Evolutionary conservation across 2,888 invertebrate species (phyloP).

Genomic region (Ophion obscuratus): DNA sequence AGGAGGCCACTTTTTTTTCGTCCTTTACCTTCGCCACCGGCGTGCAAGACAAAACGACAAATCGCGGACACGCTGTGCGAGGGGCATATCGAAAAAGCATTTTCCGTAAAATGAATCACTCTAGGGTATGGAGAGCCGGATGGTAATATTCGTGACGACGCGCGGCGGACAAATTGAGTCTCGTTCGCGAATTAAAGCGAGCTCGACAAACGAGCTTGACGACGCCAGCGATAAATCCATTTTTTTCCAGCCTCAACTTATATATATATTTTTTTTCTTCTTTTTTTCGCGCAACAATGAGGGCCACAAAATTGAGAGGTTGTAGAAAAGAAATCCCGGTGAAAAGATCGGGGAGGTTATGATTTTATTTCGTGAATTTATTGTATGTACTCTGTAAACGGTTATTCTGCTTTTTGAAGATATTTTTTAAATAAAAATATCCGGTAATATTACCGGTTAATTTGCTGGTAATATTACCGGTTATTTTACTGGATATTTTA

Average conservation of each 20-base stretch:
- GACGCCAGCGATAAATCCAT: neutral
- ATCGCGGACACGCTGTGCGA: neutral
- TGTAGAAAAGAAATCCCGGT: neutral
- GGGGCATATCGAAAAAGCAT: conserved; percentile 9
- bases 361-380: neutral
- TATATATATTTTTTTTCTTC: neutral
- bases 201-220: neutral
- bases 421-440: too few relatives aligned
- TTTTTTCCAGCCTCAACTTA: neutral
- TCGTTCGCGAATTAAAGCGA: conserved; percentile 2
- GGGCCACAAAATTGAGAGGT: neutral
- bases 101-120: conserved; percentile 5
- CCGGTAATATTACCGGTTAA: too few relatives aligned
- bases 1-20: neutral
- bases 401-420: neutral
- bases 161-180: conserved; percentile 2
- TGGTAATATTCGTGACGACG: neutral
- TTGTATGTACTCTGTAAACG: neutral
- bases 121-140: neutral
- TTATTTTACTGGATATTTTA: too few relatives aligned
- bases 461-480: too few relatives aligned
- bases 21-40: neutral
- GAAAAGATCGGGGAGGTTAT: neutral
- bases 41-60: neutral
- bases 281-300: neutral